These are phyloP conservation scores for Harpagoxenus sublaevis DNA, from an alignment of 2,888 invertebrate genomes.

Conservation along the genomic window DNA sequence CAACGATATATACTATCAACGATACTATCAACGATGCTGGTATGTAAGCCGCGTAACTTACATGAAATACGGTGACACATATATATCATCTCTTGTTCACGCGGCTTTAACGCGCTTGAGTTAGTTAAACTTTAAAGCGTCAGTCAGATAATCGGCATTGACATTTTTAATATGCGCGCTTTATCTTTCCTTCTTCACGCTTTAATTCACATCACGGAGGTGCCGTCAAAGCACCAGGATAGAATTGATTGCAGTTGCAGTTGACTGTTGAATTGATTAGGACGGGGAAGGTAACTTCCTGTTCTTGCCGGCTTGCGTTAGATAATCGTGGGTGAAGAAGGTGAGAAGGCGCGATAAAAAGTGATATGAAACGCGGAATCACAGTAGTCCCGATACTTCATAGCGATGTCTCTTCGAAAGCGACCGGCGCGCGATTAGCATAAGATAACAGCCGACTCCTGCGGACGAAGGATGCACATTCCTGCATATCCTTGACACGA, in stretches of 20 bases:
- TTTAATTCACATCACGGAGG: neutral
- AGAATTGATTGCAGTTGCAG: neutral
- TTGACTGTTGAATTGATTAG: neutral
- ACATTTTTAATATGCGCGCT: neutral
- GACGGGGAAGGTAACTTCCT: neutral
- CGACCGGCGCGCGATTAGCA: constrained; percentile 39
- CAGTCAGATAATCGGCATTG: neutral
- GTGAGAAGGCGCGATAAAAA: neutral
- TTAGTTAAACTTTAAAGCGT: neutral
- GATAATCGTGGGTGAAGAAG: neutral
- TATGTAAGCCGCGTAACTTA: neutral
- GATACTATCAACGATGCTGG: no score
- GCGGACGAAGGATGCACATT: constrained; percentile 65
- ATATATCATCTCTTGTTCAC: neutral
- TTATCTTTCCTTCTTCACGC: neutral
- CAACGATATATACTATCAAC: neutral
- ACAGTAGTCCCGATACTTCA: constrained; percentile 3
- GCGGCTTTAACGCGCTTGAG: neutral
- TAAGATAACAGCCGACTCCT: constrained; percentile 62
- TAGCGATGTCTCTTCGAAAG: constrained; percentile 47
- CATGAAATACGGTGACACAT: constrained; percentile 12
- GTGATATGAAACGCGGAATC: neutral
- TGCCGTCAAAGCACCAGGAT: neutral
- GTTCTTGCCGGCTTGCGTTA: neutral
- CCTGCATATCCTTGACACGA: constrained; percentile 71